Percentiles rank a stretch among this genome's conserved stretches.
These are phyloP conservation scores for Magallana ariakensis DNA, from an alignment of 1,140 invertebrate species.

Conservation along the genomic window DNA sequence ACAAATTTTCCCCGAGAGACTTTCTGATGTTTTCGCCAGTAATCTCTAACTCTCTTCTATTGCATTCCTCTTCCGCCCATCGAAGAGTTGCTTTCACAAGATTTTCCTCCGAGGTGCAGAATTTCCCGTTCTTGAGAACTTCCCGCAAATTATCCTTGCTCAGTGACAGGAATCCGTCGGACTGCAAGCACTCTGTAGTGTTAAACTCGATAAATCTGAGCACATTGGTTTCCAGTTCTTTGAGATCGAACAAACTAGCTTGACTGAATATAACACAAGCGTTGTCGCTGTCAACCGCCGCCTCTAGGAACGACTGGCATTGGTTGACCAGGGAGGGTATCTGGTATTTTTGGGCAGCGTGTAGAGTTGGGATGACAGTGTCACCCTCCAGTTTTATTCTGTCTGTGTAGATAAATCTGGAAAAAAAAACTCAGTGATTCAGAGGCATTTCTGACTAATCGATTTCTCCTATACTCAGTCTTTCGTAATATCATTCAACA, in stretches of 20 bases:
- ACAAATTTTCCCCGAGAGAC: slow-evolving; percentile 44
- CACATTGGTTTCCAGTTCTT: slow-evolving; percentile 34
- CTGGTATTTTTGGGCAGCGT: slow-evolving; percentile 53
- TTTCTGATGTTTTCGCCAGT: slow-evolving; percentile 44
- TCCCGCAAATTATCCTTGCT: slow-evolving; percentile 44
- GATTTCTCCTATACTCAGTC: too few relatives aligned
- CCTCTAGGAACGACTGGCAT: slow-evolving; percentile 49
- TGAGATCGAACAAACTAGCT: slow-evolving; percentile 49
- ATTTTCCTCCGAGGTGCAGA: slow-evolving; percentile 47
- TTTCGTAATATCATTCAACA: too few relatives aligned
- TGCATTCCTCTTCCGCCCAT: slow-evolving; percentile 54
- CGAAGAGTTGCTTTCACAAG: slow-evolving; percentile 44
- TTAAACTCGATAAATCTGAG: slow-evolving; percentile 53
- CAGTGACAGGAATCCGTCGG: slow-evolving; percentile 43
- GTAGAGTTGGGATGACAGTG: slow-evolving; percentile 48
- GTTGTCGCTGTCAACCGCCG: slow-evolving; percentile 47
- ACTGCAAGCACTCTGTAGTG: slow-evolving; percentile 48
- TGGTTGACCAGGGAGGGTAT: slow-evolving; percentile 42
- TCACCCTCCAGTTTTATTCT: slow-evolving; percentile 47
- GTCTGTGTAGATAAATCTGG: slow-evolving; percentile 55
- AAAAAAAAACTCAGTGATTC: slow-evolving; percentile 4
- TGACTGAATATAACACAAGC: slow-evolving; percentile 53
- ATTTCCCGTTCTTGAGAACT: slow-evolving; percentile 48
- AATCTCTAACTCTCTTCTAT: background rate
- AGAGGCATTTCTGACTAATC: too few relatives aligned